phyloP scores from a whole-genome alignment of 2,113 vertebrate genomes.

The Cygnus atratus region DNA sequence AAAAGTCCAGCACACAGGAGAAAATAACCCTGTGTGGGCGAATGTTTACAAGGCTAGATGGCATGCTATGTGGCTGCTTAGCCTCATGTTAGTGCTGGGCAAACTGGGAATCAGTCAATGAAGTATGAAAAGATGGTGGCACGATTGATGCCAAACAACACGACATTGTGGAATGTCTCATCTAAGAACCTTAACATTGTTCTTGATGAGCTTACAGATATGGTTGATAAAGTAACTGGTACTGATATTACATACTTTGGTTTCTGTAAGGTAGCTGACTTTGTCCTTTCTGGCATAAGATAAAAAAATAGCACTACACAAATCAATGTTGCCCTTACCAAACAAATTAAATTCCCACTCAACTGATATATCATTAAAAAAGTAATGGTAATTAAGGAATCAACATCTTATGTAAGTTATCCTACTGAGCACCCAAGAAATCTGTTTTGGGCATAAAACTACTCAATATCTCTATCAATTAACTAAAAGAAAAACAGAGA shows the following conservation, averaged over 20 bases:
- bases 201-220: not conserved
- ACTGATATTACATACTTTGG: not conserved
- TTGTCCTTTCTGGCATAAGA: not conserved
- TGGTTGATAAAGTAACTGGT: not conserved
- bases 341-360: not conserved
- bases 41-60: not conserved
- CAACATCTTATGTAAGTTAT: not conserved
- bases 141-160: not conserved
- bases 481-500: not conserved
- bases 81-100: not conserved
- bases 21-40: not conserved
- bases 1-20: not conserved
- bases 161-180: not conserved
- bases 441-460: not conserved
- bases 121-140: not conserved
- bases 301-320: slow-evolving; percentile 17
- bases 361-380: not conserved
- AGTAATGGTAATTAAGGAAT: not conserved
- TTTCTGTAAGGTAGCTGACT: not conserved
- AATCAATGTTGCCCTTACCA: not conserved
- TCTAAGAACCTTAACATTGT: not conserved
- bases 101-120: not conserved
- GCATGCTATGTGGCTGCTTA: not conserved
- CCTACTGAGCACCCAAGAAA: not conserved
- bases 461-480: slow-evolving; percentile 13